phyloP scores from a whole-genome alignment of 2,888 invertebrate genomes.

The Nomada flava region DNA sequence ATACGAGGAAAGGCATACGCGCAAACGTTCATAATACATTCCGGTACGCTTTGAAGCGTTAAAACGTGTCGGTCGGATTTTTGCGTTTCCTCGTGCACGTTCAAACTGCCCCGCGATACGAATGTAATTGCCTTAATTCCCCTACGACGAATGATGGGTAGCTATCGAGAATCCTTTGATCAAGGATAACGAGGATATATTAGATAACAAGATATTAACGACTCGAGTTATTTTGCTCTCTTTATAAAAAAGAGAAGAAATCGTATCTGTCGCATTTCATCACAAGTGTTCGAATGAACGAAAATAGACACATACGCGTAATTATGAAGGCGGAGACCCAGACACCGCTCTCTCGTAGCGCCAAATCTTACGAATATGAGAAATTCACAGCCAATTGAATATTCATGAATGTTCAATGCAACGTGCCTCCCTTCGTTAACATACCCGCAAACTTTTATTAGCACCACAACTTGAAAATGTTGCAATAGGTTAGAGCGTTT shows the following conservation, averaged over 20 bases:
- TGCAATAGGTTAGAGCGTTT: background rate
- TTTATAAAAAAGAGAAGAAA: background rate
- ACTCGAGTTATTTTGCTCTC: conserved; percentile 2
- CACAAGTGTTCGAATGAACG: background rate
- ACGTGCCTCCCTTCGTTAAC: no score
- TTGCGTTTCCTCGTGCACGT: conserved; percentile 15
- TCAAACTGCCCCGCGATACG: background rate
- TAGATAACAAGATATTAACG: conserved; percentile 22
- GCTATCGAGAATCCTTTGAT: conserved; percentile 12
- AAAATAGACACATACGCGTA: no score
- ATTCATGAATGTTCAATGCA: no score
- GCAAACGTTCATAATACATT: conserved; percentile 19
- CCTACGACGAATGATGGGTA: conserved; percentile 26
- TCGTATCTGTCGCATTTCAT: background rate
- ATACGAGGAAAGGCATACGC: conserved; percentile 4
- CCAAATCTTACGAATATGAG: no score
- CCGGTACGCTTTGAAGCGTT: conserved; percentile 33
- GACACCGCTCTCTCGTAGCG: no score
- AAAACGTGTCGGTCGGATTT: conserved; percentile 31
- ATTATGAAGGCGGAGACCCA: no score
- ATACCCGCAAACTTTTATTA: no score
- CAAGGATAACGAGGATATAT: conserved; percentile 39
- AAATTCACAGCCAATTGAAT: no score
- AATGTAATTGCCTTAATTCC: conserved; percentile 34
- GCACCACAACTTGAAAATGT: no score